phyloP scores from a whole-genome alignment of 1,140 invertebrate genomes.

The Agraylea sexmaculata region DNA sequence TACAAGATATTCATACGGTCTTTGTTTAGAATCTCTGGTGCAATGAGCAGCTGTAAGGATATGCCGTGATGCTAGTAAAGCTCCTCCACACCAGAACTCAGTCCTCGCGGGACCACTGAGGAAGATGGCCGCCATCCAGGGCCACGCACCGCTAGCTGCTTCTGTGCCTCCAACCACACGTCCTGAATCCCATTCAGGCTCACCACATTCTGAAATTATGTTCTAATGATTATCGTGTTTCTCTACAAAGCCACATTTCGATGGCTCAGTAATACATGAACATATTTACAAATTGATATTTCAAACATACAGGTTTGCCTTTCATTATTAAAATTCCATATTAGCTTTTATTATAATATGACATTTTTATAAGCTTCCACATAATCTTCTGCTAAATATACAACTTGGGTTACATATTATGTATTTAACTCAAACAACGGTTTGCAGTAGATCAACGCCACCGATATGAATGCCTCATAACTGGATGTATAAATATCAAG shows the following conservation, averaged over 20 bases:
- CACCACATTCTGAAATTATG: conserved; percentile 57
- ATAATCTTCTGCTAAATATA: background rate
- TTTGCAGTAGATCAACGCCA: no score
- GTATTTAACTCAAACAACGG: no score
- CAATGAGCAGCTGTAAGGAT: conserved; percentile 89
- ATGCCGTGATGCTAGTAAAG: conserved; percentile 66
- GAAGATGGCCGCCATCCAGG: conserved; percentile 91
- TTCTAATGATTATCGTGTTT: no score
- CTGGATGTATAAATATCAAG: no score
- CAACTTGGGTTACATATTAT: no score
- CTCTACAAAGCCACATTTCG: no score
- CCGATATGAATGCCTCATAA: no score
- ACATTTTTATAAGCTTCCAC: background rate
- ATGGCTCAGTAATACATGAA: no score
- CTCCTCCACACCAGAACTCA: conserved; percentile 91
- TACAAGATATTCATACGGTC: conserved; percentile 54
- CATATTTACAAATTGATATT: no score
- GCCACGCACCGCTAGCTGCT: conserved; percentile 70
- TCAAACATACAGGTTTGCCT: no score
- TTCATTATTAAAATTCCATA: no score
- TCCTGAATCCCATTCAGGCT: conserved; percentile 67
- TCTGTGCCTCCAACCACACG: conserved; percentile 83
- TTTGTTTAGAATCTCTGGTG: conserved; percentile 71
- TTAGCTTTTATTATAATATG: no score
- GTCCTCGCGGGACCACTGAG: conserved; percentile 71